A percentile compares a stretch with the other conserved stretches of the same genome.
phyloP scores from a whole-genome alignment of 2,888 invertebrate genomes.

The Sinohyriopsis cumingii region DNA sequence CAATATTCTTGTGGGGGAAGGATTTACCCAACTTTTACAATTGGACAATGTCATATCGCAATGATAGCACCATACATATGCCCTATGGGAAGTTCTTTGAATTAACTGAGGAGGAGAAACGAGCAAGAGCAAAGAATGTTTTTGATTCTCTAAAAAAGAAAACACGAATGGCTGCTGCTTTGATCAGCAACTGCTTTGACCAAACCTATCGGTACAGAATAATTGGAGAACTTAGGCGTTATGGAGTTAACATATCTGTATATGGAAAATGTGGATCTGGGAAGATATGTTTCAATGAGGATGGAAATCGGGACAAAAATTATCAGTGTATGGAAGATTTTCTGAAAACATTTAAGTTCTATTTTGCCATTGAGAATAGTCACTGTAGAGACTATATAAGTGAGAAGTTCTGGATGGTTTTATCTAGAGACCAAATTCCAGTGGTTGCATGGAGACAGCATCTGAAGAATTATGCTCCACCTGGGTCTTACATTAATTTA shows the following conservation, averaged over 20 bases:
- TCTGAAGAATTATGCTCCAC: conserved; percentile 17
- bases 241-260: conserved; percentile 19
- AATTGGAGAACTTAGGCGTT: conserved; percentile 25
- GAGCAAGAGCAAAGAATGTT: conserved; percentile 12
- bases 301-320: no score
- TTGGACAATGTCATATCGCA: conserved; percentile 55
- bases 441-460: conserved; percentile 50
- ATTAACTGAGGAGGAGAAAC: conserved; percentile 12
- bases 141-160: conserved; percentile 15
- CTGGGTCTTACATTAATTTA: conserved; percentile 40
- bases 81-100: conserved; percentile 40
- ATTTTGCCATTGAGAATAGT: conserved; percentile 52
- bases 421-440: conserved; percentile 46
- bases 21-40: conserved; percentile 43
- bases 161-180: conserved; percentile 15
- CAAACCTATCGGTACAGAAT: conserved; percentile 28
- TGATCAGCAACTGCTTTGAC: conserved; percentile 39
- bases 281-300: no score
- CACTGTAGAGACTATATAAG: conserved; percentile 56
- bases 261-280: conserved; percentile 16
- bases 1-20: conserved; percentile 39
- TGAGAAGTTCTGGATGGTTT: conserved; percentile 53
- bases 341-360: conserved; percentile 51
- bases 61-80: conserved; percentile 47
- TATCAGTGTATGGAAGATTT: conserved; percentile 24